Base-by-base conservation (phyloP, 2,797 vertebrate genomes). In the Chiloscyllium punctatum region DNA sequence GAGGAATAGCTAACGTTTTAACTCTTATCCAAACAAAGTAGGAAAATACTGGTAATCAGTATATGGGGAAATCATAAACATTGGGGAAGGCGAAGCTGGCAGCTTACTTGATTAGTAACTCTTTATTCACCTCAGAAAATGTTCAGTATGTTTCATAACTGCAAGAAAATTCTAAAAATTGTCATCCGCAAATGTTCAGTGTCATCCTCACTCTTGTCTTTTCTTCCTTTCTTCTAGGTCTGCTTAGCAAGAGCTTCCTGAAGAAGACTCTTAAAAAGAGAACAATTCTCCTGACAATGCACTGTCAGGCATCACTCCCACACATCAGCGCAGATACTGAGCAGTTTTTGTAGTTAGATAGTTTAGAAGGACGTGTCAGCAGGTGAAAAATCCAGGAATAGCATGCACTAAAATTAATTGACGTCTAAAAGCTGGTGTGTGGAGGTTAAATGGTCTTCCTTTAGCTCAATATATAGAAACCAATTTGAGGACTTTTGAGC, bases 151-250 rank as follows among this genome's bases (percentile, higher is more conserved):
- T 87, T 53, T 87, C 87, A 62, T 30, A 91, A 68, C 33, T n/a
- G 23, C 88, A 62, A 53, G 53, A 5, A 27, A 30, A 69, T 92
- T 68, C 37, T 92, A 23, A 92, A 92, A n/a, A 69, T 92, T 68
- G 37, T 68, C 90, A 69, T 62, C 18, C 69, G 90, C n/a, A 92
- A 69, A 92, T 23, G 82, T 92, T 66, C 66, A 69, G 62, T 42
- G 62, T 7, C n/a, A 69, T 69, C 66, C n/a, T 68, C n/a, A 92
- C 23, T 92, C 66, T 92, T 92, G 88, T 68, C n/a, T 21, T 25
- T 68, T 92, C 68, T 92, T n/a, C 66, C 90, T 92, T 92, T 92
- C 16, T 9, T 92, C 66, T 69, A 92, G 90, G 90, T 69, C 62
- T 69, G 18, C 62, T 69, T n/a, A 69, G 62, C 62, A 68, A 25